Base-by-base conservation (phyloP, 2,888 invertebrate species). In the Acronicta psi region DNA sequence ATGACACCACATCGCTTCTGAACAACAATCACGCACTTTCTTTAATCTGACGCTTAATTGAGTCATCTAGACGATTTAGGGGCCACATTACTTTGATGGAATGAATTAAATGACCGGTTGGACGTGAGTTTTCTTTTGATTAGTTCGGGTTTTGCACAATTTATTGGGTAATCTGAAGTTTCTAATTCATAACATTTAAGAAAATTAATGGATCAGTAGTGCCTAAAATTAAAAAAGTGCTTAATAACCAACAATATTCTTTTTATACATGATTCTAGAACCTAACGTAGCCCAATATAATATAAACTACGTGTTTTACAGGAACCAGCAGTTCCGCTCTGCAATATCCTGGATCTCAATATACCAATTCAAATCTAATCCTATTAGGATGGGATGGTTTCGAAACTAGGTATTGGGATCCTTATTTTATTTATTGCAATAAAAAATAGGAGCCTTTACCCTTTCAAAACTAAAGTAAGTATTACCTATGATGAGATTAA, bases 1-100 rank as follows among this genome's bases (percentile, higher is more conserved):
- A 79, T 78, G 80, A 66, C 72, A 61, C 57, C 52, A 54, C 60
- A 61, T 64, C 59, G 54, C 62, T 60, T 70, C 52, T 59, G 68
- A 65, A 65, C 68, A 45, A 68, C 64, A 70, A 76, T 71, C 75
- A 75, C 75, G 74, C 74, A 77, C 71, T 68, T 70, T 74, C 71
- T 68, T 73, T 71, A 74, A 69, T 75, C 63, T 61, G 42, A 45
- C 49, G 42, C 58, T 66, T 69, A 73, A 71, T 75, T 75, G 64
- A 72, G 69, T 47, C 63, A 65, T 59, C 60, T 37, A 52, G 53
- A 45, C 66, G 58, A 65, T 72, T 69, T 55, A 66, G 66, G 58
- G 40, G 50, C 14, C 52, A 38, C 38, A 53, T 66, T 59, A 65
- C 53, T 46, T 59, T 55, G 59, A 69, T 59, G 65, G 41, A 16